phyloP scores from a whole-genome alignment of 1,140 invertebrate species.

The Ruditapes philippinarum region DNA sequence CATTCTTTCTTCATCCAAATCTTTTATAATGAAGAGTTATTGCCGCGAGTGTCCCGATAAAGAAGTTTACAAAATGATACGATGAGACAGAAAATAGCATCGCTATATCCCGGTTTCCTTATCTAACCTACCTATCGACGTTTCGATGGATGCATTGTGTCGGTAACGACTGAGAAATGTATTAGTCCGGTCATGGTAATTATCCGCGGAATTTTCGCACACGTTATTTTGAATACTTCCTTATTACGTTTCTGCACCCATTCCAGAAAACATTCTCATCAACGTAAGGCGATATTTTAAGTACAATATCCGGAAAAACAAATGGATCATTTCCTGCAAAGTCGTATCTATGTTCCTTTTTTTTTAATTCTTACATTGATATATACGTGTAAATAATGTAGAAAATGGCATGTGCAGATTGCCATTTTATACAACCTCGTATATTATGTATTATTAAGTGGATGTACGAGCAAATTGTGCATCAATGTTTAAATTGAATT shows the following conservation, averaged over 20 bases:
- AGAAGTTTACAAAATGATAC: not conserved
- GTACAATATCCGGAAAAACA: too few relatives aligned
- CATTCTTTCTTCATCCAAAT: not conserved
- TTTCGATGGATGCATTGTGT: slow-evolving; percentile 1
- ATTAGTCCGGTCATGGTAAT: slow-evolving; percentile 29
- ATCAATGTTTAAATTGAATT: too few relatives aligned
- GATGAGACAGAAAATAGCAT: not conserved
- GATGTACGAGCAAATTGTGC: too few relatives aligned
- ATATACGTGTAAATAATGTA: too few relatives aligned
- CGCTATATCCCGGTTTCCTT: not conserved
- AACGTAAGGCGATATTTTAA: too few relatives aligned
- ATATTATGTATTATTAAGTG: too few relatives aligned
- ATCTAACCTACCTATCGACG: not conserved
- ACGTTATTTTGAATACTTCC: slow-evolving; percentile 25
- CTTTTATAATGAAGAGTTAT: slow-evolving; percentile 18
- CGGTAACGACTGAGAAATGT: slow-evolving; percentile 34
- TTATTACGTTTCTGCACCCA: slow-evolving; percentile 19
- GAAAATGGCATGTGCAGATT: too few relatives aligned
- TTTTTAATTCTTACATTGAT: too few relatives aligned
- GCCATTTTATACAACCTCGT: too few relatives aligned
- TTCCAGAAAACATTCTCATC: not conserved
- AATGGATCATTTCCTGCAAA: too few relatives aligned
- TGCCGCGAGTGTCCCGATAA: not conserved
- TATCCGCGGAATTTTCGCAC: slow-evolving; percentile 2
- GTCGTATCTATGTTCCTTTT: too few relatives aligned